phyloP scores from a whole-genome alignment of 2,113 vertebrate species.

The Ctenomys sociabilis region DNA sequence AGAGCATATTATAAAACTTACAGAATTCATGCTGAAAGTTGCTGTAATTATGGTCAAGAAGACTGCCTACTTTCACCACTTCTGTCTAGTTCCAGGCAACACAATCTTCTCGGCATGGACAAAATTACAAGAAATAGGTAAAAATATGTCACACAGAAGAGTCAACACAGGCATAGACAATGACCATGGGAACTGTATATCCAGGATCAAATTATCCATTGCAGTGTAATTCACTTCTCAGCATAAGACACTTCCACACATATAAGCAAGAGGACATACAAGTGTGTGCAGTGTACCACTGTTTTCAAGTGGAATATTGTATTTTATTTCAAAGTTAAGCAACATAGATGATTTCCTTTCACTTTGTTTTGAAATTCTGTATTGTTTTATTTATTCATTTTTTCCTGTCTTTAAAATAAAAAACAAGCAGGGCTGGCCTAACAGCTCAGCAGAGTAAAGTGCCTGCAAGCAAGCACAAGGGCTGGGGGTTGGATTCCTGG shows the following conservation, averaged over 20 bases:
- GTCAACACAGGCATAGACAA: neutral
- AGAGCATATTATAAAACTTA: neutral
- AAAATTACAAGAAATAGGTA: neutral
- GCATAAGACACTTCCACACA: neutral
- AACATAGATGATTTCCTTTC: neutral
- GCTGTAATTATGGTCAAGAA: neutral
- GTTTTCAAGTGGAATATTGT: constrained; percentile 24
- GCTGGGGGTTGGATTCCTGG: too few relatives aligned
- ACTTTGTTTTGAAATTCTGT: too few relatives aligned
- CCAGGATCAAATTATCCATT: neutral
- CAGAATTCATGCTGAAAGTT: neutral
- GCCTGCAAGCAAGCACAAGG: too few relatives aligned
- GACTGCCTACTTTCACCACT: neutral
- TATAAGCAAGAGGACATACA: neutral
- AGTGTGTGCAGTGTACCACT: neutral
- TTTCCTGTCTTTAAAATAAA: too few relatives aligned
- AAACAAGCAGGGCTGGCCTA: too few relatives aligned
- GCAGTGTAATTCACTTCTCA: neutral
- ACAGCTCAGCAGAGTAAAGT: too few relatives aligned
- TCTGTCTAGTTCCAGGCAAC: neutral
- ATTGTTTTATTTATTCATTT: too few relatives aligned
- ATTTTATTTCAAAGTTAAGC: neutral
- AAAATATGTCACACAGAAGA: neutral
- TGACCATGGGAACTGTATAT: neutral
- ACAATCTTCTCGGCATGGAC: neutral